Conservation (phyloP, 1,140 invertebrate genomes). For the Limonius californicus region DNA sequence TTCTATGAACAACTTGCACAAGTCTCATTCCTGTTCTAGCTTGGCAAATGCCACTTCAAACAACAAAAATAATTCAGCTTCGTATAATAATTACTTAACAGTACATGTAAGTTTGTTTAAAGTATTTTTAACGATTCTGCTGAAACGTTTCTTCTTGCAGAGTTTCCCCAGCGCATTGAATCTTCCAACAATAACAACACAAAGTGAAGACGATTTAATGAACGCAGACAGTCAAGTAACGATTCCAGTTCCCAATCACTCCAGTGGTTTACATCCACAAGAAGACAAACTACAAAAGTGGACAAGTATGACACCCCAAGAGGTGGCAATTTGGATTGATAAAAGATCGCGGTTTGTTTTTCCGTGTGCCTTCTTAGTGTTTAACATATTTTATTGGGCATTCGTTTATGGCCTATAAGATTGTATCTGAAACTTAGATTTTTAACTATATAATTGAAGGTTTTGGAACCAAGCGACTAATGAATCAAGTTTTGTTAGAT, state of each 20-base stretch:
- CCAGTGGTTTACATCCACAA: no score
- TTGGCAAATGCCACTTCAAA: constrained; percentile 44
- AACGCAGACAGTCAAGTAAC: constrained; percentile 31
- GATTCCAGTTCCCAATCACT: constrained; percentile 35
- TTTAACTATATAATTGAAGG: no score
- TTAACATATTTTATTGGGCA: constrained; percentile 82
- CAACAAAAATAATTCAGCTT: constrained; percentile 48
- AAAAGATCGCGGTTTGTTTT: constrained; percentile 72
- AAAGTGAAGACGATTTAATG: constrained; percentile 58
- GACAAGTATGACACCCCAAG: constrained; percentile 81
- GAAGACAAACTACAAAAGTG: constrained; percentile 51
- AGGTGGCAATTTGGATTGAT: constrained; percentile 84
- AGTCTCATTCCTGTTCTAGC: constrained; percentile 68
- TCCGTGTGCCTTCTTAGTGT: constrained; percentile 72
- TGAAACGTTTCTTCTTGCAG: constrained; percentile 45
- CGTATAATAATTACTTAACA: constrained; percentile 67
- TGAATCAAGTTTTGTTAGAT: no score
- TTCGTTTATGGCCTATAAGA: constrained; percentile 62
- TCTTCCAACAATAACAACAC: constrained; percentile 61
- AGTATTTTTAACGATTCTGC: no score
- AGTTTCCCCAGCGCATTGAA: constrained; percentile 61
- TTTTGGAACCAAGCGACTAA: no score
- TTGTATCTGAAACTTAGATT: no score
- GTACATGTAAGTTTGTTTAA: constrained; percentile 59
- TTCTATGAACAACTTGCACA: constrained; percentile 55